Evolutionary conservation across 2,113 vertebrate genomes (phyloP).

Genomic region (Platichthys stellatus): DNA sequence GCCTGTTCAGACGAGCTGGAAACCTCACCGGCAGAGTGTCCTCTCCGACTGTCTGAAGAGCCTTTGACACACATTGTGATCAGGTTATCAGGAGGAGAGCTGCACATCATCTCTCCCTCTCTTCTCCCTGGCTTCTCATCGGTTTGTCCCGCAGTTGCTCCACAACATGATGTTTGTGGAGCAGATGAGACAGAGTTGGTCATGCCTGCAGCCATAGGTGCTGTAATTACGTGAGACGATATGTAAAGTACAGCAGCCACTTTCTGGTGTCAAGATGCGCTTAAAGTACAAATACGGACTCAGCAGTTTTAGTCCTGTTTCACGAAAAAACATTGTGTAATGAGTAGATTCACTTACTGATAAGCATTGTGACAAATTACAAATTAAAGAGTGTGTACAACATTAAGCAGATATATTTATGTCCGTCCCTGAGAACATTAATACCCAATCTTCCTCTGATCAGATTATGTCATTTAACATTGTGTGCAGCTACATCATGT

Average conservation of each 20-base stretch:
- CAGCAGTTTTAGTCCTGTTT: background rate
- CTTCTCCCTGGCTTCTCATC: background rate
- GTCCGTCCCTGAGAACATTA: background rate
- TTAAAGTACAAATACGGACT: conserved; percentile 20
- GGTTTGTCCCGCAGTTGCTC: too few relatives aligned
- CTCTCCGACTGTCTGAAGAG: conserved; percentile 22
- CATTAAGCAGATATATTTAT: conserved; percentile 1
- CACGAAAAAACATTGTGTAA: background rate
- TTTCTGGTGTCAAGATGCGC: background rate
- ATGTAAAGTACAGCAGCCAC: background rate
- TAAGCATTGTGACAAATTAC: conserved; percentile 17
- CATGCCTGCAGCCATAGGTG: background rate
- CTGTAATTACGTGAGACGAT: conserved; percentile 4
- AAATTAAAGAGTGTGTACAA: background rate
- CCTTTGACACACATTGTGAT: conserved; percentile 34
- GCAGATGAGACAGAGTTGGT: background rate
- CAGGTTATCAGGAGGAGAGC: conserved; percentile 34
- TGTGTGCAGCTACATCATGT: conserved; percentile 12
- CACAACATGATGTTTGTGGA: background rate
- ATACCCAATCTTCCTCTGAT: conserved; percentile 13
- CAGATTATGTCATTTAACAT: conserved; percentile 14
- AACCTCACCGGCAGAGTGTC: conserved; percentile 10
- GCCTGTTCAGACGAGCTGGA: background rate
- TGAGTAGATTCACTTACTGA: conserved; percentile 17
- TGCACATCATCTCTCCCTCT: background rate